Conservation (phyloP, 2,888 invertebrate genomes). For the Allophyes oxyacanthae region DNA sequence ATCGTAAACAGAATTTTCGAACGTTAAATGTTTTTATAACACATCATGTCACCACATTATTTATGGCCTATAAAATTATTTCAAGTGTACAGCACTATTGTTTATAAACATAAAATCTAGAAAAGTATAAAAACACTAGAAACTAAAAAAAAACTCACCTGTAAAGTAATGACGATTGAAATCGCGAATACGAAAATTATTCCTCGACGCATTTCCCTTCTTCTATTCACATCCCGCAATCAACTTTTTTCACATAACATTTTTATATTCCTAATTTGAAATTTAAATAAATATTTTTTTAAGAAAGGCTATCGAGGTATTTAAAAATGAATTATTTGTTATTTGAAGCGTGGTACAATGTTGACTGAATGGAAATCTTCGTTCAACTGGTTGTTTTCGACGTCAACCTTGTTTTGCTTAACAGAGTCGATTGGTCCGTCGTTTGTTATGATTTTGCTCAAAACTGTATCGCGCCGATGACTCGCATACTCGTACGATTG, state of each 20-base stretch:
- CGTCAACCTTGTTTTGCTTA: slow-evolving; percentile 71
- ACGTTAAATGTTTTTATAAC: too few species aligned
- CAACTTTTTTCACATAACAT: slow-evolving; percentile 68
- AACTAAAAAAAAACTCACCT: slow-evolving; percentile 70
- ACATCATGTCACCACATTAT: too few species aligned
- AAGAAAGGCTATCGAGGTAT: neutral
- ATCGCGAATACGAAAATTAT: slow-evolving; percentile 70
- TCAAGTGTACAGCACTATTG: too few species aligned
- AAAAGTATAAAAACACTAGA: neutral
- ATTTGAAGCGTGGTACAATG: slow-evolving; percentile 46
- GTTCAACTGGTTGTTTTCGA: slow-evolving; percentile 67
- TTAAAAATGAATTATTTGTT: slow-evolving; percentile 27
- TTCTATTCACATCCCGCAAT: slow-evolving; percentile 72
- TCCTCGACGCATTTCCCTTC: slow-evolving; percentile 77
- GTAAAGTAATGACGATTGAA: slow-evolving; percentile 72
- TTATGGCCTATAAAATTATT: too few species aligned
- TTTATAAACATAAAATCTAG: too few species aligned
- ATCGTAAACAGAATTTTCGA: too few species aligned
- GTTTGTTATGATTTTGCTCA: slow-evolving; percentile 75
- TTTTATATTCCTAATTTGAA: slow-evolving; percentile 30
- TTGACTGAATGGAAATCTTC: slow-evolving; percentile 56
- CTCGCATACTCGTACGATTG: slow-evolving; percentile 64
- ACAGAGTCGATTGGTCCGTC: slow-evolving; percentile 49
- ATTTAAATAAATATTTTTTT: slow-evolving; percentile 14
- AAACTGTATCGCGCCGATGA: slow-evolving; percentile 63